These are phyloP conservation scores for Chanos chanos DNA, from an alignment of 2,797 vertebrate genomes.

Conservation along the genomic window DNA sequence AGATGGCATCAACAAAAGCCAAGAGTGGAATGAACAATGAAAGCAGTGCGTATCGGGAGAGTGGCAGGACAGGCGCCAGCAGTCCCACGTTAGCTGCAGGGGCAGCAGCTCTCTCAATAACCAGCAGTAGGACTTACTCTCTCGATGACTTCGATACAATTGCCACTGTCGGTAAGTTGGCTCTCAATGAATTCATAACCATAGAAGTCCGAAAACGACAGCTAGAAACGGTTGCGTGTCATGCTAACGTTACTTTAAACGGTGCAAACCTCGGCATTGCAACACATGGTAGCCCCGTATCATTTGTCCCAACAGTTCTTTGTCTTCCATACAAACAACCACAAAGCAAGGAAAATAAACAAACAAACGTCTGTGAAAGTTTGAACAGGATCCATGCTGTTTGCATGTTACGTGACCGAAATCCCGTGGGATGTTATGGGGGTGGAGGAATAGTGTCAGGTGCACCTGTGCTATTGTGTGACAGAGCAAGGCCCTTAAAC, in stretches of 20 bases:
- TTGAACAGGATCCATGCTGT: too few relatives aligned
- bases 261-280: too few relatives aligned
- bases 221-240: too few relatives aligned
- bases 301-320: too few relatives aligned
- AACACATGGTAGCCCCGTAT: too few relatives aligned
- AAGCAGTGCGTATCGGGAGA: conserved; percentile 49
- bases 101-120: conserved; percentile 42
- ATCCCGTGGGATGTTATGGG: not conserved
- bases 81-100: conserved; percentile 42
- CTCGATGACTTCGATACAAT: conserved; percentile 86
- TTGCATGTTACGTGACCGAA: too few relatives aligned
- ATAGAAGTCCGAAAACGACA: not conserved
- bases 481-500: not conserved
- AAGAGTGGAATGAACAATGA: conserved; percentile 58
- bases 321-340: too few relatives aligned
- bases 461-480: not conserved
- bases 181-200: not conserved
- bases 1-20: conserved; percentile 69
- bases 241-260: too few relatives aligned
- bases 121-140: conserved; percentile 53
- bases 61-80: conserved; percentile 43
- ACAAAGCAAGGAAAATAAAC: too few relatives aligned
- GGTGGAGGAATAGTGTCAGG: not conserved
- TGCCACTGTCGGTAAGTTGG: conserved; percentile 83
- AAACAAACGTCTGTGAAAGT: too few relatives aligned